phyloP scores from a whole-genome alignment of 2,888 invertebrate species.

The Metalampra italica region DNA sequence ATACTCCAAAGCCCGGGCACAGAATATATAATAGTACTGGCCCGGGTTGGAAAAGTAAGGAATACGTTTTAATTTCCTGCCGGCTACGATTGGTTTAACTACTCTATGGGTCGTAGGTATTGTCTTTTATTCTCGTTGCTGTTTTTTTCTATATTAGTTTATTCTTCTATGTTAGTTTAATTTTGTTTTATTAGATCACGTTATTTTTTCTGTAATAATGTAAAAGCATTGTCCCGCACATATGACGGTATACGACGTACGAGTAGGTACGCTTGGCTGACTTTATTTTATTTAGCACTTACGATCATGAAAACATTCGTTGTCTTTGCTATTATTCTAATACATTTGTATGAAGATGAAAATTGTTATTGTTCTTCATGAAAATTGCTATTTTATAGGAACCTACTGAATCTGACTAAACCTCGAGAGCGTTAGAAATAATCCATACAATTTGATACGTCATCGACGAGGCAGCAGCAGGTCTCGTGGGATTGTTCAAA shows the following conservation, averaged over 20 bases:
- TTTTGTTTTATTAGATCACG: neutral
- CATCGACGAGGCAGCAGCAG: neutral
- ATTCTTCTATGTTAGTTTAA: neutral
- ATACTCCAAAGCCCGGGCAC: neutral
- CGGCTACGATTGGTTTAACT: slow-evolving; percentile 16
- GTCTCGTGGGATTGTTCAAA: neutral
- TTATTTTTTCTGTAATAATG: no score
- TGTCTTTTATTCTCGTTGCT: neutral
- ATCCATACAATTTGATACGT: neutral
- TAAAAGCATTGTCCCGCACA: no score
- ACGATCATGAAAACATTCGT: no score
- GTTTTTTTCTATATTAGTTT: neutral
- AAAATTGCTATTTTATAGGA: no score
- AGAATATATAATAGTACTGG: no score
- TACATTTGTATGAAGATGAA: no score
- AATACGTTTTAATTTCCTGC: slow-evolving; percentile 30
- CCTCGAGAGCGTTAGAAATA: neutral
- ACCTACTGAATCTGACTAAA: no score
- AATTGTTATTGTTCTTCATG: no score
- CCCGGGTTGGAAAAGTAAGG: slow-evolving; percentile 13
- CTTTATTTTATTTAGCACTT: no score
- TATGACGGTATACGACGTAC: no score
- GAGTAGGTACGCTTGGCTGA: no score
- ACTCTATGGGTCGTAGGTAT: slow-evolving; percentile 17
- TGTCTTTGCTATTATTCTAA: no score